phyloP scores from a whole-genome alignment of 2,797 vertebrate species.

The Buphagus erythrorhynchus region DNA sequence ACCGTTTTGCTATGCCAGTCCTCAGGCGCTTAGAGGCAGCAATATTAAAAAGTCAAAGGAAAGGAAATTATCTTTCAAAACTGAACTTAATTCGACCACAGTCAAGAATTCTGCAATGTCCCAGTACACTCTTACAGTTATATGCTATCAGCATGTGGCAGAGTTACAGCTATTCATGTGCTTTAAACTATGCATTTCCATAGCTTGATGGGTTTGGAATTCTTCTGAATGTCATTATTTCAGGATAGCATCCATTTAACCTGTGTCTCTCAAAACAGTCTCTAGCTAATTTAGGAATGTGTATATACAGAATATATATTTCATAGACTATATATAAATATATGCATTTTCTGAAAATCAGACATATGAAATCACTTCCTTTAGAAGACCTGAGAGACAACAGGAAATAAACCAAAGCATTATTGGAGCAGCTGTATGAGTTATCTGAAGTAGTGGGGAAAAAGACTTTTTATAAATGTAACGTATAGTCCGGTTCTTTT shows the following conservation, averaged over 20 bases:
- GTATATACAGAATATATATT: neutral
- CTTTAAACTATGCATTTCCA: neutral
- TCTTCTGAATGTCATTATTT: neutral
- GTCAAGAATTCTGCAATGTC: neutral
- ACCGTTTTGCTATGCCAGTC: neutral
- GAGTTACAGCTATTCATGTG: neutral
- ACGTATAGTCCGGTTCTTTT: neutral
- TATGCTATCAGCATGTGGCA: neutral
- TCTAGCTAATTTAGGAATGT: neutral
- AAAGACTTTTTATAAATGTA: neutral
- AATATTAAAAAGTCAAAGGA: neutral
- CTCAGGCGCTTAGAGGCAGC: neutral
- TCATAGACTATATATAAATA: neutral
- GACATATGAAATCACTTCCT: neutral
- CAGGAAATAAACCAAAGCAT: neutral
- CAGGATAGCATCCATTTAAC: neutral
- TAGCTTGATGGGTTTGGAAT: neutral
- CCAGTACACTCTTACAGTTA: neutral
- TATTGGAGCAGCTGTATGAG: neutral
- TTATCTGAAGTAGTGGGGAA: neutral
- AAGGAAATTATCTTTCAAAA: neutral
- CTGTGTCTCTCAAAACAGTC: neutral
- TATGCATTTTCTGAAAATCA: neutral
- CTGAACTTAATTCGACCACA: neutral
- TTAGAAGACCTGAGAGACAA: neutral